A percentile compares a stretch with the other conserved stretches of the same genome.
Conservation (phyloP, 2,113 vertebrate genomes). For the Maccullochella peelii region DNA sequence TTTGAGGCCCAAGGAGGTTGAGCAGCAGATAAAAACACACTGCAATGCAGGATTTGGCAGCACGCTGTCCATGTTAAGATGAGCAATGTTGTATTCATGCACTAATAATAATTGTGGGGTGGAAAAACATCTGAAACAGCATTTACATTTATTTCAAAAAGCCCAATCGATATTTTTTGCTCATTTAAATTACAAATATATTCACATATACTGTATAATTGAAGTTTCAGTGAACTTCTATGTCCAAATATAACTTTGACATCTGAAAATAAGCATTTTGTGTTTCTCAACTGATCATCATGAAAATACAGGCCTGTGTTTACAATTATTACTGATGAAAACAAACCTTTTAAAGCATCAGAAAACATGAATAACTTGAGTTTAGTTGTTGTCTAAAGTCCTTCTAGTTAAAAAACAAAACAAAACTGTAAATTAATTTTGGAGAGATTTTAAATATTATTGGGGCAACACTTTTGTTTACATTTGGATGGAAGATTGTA, state of each 20-base stretch:
- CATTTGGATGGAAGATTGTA: background rate
- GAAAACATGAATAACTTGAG: background rate
- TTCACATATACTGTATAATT: too few relatives aligned
- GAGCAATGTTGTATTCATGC: background rate
- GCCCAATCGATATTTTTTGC: too few relatives aligned
- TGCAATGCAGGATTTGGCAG: conserved; percentile 31
- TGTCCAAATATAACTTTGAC: background rate
- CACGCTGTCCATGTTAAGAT: background rate
- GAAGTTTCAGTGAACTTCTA: too few relatives aligned
- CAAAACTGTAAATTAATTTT: background rate
- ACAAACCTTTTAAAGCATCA: background rate
- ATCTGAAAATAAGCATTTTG: background rate
- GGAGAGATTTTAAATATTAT: background rate
- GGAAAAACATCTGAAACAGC: background rate
- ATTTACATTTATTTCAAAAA: background rate
- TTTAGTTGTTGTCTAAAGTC: background rate
- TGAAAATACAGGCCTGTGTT: background rate
- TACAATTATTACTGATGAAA: background rate
- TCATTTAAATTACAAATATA: background rate
- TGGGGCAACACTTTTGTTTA: background rate
- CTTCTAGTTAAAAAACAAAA: background rate
- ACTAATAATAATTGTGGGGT: background rate
- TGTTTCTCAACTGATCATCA: background rate
- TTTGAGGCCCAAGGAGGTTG: background rate
- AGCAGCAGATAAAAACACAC: conserved; percentile 14